Conservation (phyloP, 2,888 invertebrate genomes). For the Spisula subtruncata region DNA sequence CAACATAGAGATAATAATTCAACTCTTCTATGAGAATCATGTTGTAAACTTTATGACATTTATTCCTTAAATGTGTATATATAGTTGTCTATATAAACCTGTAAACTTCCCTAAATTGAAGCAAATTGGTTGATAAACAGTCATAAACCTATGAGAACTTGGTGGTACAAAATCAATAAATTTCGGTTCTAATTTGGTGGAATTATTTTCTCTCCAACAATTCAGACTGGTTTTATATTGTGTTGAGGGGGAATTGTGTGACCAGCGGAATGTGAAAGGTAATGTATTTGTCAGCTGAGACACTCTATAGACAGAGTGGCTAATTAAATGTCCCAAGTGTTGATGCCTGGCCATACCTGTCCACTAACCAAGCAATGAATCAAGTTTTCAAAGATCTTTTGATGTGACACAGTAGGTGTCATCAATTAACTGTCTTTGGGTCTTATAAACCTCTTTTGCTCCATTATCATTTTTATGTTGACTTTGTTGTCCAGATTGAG, state of each 20-base stretch:
- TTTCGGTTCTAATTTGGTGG: constrained; percentile 12
- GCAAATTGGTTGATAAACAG: background rate
- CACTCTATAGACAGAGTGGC: constrained; percentile 29
- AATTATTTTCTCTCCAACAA: constrained; percentile 11
- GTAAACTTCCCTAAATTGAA: background rate
- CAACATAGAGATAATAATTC: too few relatives aligned
- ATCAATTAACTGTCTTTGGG: constrained; percentile 24
- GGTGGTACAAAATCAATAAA: constrained; percentile 5
- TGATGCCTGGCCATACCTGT: constrained; percentile 37
- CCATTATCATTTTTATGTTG: background rate
- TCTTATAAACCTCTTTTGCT: constrained; percentile 2
- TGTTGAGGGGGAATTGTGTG: background rate
- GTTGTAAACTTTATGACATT: too few relatives aligned
- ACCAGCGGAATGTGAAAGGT: constrained; percentile 11
- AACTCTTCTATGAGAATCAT: too few relatives aligned
- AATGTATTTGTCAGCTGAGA: background rate
- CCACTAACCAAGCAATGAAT: constrained; percentile 29
- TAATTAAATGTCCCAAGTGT: constrained; percentile 42
- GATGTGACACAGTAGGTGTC: constrained; percentile 38
- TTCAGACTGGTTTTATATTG: constrained; percentile 1
- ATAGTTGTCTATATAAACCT: background rate
- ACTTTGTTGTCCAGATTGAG: constrained; percentile 2
- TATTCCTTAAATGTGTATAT: too few relatives aligned
- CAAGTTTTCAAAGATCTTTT: constrained; percentile 29
- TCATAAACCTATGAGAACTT: background rate